Conservation (phyloP, 2,113 vertebrate genomes). For the Cololabis saira region DNA sequence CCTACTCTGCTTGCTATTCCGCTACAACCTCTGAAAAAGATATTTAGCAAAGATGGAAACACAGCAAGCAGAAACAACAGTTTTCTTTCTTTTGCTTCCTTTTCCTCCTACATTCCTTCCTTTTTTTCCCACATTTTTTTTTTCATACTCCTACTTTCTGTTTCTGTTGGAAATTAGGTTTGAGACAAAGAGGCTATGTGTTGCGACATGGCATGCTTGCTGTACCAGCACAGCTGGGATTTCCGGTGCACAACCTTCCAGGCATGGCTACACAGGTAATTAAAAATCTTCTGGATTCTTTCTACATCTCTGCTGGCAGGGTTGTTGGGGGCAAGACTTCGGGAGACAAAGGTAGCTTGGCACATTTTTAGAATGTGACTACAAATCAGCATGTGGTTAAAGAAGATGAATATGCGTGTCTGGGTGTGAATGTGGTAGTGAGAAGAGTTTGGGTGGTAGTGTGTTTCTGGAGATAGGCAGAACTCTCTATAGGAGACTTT, state of each 20-base stretch:
- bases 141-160: slow-evolving; percentile 31
- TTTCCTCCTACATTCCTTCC: slow-evolving; percentile 6
- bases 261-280: slow-evolving; percentile 80
- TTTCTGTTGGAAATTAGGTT: slow-evolving; percentile 64
- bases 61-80: slow-evolving; percentile 24
- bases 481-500: slow-evolving; percentile 62
- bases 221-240: slow-evolving; percentile 66
- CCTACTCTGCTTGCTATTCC: slow-evolving; percentile 31
- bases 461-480: slow-evolving; percentile 75
- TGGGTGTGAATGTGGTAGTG: slow-evolving; percentile 37
- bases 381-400: slow-evolving; percentile 38
- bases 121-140: neutral
- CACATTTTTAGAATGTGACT: slow-evolving; percentile 42
- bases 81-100: slow-evolving; percentile 34
- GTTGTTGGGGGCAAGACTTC: slow-evolving; percentile 68
- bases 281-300: slow-evolving; percentile 76
- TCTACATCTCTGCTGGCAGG: slow-evolving; percentile 65
- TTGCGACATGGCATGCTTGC: slow-evolving; percentile 67
- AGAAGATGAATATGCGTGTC: slow-evolving; percentile 16
- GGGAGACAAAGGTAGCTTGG: slow-evolving; percentile 72
- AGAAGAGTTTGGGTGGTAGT: slow-evolving; percentile 63
- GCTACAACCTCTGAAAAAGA: slow-evolving; percentile 33
- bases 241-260: slow-evolving; percentile 72
- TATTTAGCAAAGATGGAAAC: slow-evolving; percentile 29
- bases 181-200: slow-evolving; percentile 74